These are phyloP conservation scores for Albula goreensis DNA, from an alignment of 2,113 vertebrate species.

Conservation along the genomic window DNA sequence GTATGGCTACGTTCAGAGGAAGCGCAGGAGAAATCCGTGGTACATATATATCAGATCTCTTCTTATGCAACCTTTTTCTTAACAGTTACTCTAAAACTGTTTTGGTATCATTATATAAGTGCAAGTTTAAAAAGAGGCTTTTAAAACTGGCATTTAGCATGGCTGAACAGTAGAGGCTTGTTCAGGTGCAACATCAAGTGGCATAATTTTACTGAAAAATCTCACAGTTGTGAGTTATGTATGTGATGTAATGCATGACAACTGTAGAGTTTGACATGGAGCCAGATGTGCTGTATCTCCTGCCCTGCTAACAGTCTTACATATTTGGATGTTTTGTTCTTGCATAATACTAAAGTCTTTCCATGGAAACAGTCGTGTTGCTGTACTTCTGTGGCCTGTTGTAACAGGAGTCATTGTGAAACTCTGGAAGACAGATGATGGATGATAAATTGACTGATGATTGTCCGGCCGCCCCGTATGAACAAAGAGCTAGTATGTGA, in stretches of 20 bases:
- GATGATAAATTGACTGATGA: background rate
- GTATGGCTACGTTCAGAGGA: background rate
- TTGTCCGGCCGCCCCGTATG: background rate
- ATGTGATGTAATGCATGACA: background rate
- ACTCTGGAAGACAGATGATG: background rate
- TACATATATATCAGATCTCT: background rate
- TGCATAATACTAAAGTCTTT: background rate
- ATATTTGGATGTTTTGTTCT: background rate
- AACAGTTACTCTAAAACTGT: no score
- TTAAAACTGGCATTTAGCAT: background rate
- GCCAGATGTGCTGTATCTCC: background rate
- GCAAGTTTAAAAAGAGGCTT: background rate
- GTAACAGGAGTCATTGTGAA: background rate
- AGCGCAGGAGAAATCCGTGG: background rate
- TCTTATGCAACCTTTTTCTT: background rate
- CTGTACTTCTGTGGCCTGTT: background rate
- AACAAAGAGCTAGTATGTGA: conserved; percentile 7
- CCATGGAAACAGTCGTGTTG: background rate
- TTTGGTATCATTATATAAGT: no score
- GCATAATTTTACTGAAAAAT: background rate
- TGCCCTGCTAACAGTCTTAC: background rate
- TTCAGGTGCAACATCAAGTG: background rate
- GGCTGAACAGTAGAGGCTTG: background rate
- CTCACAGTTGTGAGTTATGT: background rate
- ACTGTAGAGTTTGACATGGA: background rate